A percentile compares a stretch with the other conserved stretches of the same genome.
Conservation (phyloP, 2,888 invertebrate genomes). For the Acronicta alni region DNA sequence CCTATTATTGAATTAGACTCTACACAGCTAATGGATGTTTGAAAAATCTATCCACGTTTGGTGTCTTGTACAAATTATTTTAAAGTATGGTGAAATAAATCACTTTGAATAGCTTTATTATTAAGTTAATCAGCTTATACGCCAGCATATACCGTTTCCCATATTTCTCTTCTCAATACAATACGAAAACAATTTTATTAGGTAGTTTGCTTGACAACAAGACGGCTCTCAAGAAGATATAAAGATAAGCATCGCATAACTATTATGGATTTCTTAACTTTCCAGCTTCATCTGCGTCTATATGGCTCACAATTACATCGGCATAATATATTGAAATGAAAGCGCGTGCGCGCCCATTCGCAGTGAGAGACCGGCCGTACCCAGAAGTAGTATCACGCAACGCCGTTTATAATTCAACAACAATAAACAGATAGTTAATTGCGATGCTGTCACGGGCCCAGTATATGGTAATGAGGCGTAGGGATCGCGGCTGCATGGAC, state of each 20-base stretch:
- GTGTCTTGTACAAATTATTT: slow-evolving; percentile 58
- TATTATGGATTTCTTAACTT: slow-evolving; percentile 60
- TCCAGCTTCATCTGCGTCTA: slow-evolving; percentile 52
- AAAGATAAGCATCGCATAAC: slow-evolving; percentile 57
- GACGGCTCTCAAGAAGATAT: slow-evolving; percentile 48
- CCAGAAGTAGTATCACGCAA: slow-evolving; percentile 75
- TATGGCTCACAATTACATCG: slow-evolving; percentile 55
- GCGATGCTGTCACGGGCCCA: slow-evolving; percentile 88
- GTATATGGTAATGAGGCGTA: slow-evolving; percentile 89
- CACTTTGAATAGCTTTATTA: slow-evolving; percentile 52
- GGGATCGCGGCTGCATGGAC: slow-evolving; percentile 87
- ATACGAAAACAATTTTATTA: slow-evolving; percentile 56
- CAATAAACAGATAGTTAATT: slow-evolving; percentile 89
- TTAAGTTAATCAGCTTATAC: slow-evolving; percentile 57
- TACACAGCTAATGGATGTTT: slow-evolving; percentile 44
- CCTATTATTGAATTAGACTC: slow-evolving; percentile 47
- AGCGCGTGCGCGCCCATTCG: slow-evolving; percentile 58
- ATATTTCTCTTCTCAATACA: slow-evolving; percentile 53
- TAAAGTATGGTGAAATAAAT: slow-evolving; percentile 51
- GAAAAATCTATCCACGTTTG: slow-evolving; percentile 49
- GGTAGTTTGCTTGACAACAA: slow-evolving; percentile 43
- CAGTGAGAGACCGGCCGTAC: slow-evolving; percentile 51
- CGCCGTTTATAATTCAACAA: slow-evolving; percentile 88
- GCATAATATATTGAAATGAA: slow-evolving; percentile 61
- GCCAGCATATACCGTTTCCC: slow-evolving; percentile 33